Conservation (phyloP, 2,888 invertebrate genomes). For the Leptura quadrifasciata region DNA sequence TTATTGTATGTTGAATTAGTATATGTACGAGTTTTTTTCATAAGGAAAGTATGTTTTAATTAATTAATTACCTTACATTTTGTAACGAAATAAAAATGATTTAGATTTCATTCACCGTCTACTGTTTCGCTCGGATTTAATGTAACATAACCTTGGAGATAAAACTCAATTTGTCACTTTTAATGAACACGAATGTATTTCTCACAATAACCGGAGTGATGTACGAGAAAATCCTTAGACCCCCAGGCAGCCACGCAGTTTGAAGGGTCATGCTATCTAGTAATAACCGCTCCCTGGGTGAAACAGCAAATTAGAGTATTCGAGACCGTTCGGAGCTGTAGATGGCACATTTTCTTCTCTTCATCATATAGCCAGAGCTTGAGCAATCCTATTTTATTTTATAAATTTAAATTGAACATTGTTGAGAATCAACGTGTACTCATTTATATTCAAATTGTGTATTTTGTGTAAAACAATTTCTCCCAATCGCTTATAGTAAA, state of each 20-base stretch:
- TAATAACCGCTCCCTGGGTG: conserved; percentile 52
- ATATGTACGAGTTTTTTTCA: too few species aligned
- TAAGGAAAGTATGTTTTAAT: too few species aligned
- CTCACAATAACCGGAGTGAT: conserved; percentile 33
- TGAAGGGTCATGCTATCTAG: conserved; percentile 54
- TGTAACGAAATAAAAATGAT: background rate
- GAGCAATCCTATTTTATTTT: conserved; percentile 34
- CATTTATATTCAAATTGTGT: conserved; percentile 41
- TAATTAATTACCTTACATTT: too few species aligned
- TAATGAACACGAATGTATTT: conserved; percentile 52
- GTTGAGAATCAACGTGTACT: conserved; percentile 32
- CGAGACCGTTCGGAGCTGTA: conserved; percentile 14
- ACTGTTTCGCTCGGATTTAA: conserved; percentile 38
- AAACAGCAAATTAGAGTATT: conserved; percentile 52
- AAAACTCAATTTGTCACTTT: conserved; percentile 51
- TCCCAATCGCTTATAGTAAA: conserved; percentile 23
- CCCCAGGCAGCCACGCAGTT: conserved; percentile 48
- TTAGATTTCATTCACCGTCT: background rate
- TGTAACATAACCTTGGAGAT: conserved; percentile 42
- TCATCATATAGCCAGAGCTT: conserved; percentile 28
- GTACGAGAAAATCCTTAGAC: conserved; percentile 46
- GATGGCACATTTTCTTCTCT: conserved; percentile 36
- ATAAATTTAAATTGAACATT: conserved; percentile 40
- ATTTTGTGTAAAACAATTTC: conserved; percentile 39
- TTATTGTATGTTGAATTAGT: too few species aligned